phyloP scores from a whole-genome alignment of 2,113 vertebrate genomes.

The Xenus cinereus region DNA sequence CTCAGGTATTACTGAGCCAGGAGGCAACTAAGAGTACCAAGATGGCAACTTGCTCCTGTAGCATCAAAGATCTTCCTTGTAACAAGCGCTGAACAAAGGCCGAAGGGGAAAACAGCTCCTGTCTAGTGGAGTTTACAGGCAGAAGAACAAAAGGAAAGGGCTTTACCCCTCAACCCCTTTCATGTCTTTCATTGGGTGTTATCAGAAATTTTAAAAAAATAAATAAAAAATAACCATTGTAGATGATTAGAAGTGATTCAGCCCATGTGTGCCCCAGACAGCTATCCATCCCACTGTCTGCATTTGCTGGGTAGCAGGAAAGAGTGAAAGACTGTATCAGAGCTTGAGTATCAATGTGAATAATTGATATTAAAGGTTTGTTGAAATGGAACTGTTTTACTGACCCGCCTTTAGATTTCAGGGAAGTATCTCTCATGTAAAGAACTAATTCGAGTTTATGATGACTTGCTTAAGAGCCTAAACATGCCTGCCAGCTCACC shows the following conservation, averaged over 20 bases:
- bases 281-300: not conserved
- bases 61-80: not conserved
- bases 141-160: not conserved
- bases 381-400: not conserved
- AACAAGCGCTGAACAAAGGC: not conserved
- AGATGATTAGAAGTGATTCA: not conserved
- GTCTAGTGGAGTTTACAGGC: not conserved
- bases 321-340: not conserved
- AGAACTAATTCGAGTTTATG: not conserved
- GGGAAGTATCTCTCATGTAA: accelerated
- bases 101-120: not conserved
- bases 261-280: not conserved
- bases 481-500: not conserved
- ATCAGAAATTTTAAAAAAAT: not conserved
- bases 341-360: not conserved
- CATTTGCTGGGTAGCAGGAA: not conserved
- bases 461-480: not conserved
- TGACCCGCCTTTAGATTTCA: not conserved
- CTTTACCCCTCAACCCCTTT: not conserved
- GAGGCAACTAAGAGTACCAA: not conserved
- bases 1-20: not conserved
- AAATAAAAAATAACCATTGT: not conserved
- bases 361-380: not conserved
- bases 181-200: not conserved
- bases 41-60: not conserved